Percentiles rank a stretch among this genome's conserved stretches.
phyloP scores from a whole-genome alignment of 1,140 invertebrate genomes.

The Holotrichia oblita region DNA sequence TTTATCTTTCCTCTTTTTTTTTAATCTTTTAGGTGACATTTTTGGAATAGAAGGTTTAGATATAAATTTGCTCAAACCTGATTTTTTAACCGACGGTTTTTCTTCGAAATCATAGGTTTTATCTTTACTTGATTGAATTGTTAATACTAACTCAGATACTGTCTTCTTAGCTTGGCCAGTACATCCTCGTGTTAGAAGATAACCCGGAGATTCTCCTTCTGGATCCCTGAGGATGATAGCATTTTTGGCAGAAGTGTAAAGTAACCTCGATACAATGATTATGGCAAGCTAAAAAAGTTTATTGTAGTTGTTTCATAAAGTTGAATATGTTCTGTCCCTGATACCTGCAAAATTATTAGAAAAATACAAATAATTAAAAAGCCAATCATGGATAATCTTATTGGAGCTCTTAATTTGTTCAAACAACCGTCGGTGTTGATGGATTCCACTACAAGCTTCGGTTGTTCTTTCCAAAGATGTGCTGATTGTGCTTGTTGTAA shows the following conservation, averaged over 20 bases:
- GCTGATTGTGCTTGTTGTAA: slow-evolving; percentile 55
- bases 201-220: slow-evolving; percentile 56
- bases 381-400: slow-evolving; percentile 46
- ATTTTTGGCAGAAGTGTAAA: slow-evolving; percentile 59
- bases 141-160: slow-evolving; percentile 42
- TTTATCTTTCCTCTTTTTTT: not conserved
- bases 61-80: not conserved
- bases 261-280: slow-evolving; percentile 50
- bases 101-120: not conserved
- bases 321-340: not conserved
- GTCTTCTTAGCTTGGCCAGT: slow-evolving; percentile 31
- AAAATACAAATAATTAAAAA: slow-evolving; percentile 42
- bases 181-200: slow-evolving; percentile 55
- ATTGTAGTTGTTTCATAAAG: not conserved
- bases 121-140: not conserved
- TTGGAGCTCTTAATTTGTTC: slow-evolving; percentile 51
- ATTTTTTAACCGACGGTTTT: not conserved
- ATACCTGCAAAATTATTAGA: slow-evolving; percentile 43
- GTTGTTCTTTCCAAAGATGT: slow-evolving; percentile 56
- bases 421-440: slow-evolving; percentile 57
- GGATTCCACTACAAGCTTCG: slow-evolving; percentile 50
- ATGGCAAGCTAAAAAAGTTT: slow-evolving; percentile 41
- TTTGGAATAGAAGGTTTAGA: not conserved
- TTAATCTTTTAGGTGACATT: not conserved
- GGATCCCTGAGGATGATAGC: slow-evolving; percentile 54